These are phyloP conservation scores for Leptinotarsa juncta DNA, from an alignment of 2,888 invertebrate species.

Conservation along the genomic window DNA sequence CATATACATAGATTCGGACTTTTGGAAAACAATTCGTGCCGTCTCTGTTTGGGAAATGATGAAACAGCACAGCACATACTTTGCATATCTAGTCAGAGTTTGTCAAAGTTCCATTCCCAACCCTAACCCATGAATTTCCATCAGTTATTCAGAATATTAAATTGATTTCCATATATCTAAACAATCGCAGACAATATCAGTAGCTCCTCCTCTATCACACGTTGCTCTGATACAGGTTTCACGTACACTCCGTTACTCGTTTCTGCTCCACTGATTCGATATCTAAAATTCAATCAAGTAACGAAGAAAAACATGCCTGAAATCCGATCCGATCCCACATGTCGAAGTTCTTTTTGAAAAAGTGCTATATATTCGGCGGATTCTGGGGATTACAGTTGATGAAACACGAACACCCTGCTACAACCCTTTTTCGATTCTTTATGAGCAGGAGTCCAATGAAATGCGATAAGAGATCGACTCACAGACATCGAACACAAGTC, in stretches of 20 bases:
- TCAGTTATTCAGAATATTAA: too few species aligned
- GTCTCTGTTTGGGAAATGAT: too few species aligned
- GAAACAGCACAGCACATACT: too few species aligned
- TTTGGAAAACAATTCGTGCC: too few species aligned
- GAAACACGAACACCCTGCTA: conserved; percentile 9
- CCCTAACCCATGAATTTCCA: too few species aligned
- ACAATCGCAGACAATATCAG: too few species aligned
- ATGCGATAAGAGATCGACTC: neutral
- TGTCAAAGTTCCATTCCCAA: too few species aligned
- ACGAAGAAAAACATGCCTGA: neutral
- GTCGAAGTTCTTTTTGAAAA: neutral
- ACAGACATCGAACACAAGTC: conserved; percentile 6
- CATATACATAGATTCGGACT: too few species aligned
- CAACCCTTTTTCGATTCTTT: conserved; percentile 15
- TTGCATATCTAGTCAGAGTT: too few species aligned
- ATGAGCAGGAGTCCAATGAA: conserved; percentile 1
- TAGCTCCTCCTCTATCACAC: too few species aligned
- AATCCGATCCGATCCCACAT: neutral
- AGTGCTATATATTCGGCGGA: neutral
- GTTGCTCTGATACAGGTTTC: too few species aligned
- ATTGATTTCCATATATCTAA: too few species aligned
- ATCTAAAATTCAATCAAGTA: conserved; percentile 4
- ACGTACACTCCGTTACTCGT: neutral
- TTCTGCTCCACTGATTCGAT: neutral
- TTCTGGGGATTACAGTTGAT: conserved; percentile 8